Evolutionary conservation across 2,888 invertebrate species (phyloP).

Genomic region (Cephonodes hylas): DNA sequence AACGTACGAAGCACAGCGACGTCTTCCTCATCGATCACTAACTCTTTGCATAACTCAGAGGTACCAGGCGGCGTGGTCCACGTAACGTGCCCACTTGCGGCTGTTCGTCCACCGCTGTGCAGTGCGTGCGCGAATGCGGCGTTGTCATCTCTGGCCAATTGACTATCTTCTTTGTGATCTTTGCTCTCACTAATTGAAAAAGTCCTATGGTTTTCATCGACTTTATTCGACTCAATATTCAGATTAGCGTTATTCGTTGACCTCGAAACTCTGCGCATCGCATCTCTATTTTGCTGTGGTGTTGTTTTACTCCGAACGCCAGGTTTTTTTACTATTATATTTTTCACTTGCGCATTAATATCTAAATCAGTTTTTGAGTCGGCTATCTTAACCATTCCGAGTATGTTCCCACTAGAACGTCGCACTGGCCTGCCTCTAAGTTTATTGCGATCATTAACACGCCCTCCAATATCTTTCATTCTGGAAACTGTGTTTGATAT

Average conservation of each 20-base stretch:
- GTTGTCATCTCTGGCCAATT: background rate
- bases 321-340: background rate
- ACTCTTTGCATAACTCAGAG: constrained; percentile 32
- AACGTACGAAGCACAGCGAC: constrained; percentile 36
- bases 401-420: background rate
- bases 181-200: background rate
- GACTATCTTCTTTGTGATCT: background rate
- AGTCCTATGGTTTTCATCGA: too few relatives aligned
- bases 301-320: too few relatives aligned
- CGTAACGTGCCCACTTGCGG: too few relatives aligned
- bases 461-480: background rate
- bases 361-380: background rate
- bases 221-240: background rate
- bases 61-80: background rate
- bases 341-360: background rate
- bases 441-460: background rate
- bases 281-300: background rate
- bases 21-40: constrained; percentile 41
- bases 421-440: background rate
- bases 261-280: too few relatives aligned
- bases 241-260: background rate
- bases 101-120: background rate
- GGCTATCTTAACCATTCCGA: background rate
- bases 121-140: background rate
- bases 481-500: background rate